These are phyloP conservation scores for Brachyalestes nurse DNA, from an alignment of 2,797 vertebrate genomes.

Conservation along the genomic window DNA sequence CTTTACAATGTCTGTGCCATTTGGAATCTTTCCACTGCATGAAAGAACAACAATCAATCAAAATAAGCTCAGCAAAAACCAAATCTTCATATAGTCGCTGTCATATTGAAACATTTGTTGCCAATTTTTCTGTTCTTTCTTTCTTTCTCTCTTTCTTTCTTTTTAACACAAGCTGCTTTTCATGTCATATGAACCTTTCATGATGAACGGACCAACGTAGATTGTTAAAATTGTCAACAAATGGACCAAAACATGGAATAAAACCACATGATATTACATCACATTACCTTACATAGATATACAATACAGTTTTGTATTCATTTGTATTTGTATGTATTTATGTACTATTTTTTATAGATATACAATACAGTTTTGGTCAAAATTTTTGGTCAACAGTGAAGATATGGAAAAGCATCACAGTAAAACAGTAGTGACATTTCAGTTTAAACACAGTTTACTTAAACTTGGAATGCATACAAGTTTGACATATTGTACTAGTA, in stretches of 20 bases:
- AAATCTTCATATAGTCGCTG: not conserved
- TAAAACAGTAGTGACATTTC: not conserved
- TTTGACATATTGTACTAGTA: not conserved
- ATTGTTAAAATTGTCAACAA: no score
- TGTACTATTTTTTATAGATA: no score
- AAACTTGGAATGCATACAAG: not conserved
- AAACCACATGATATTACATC: no score
- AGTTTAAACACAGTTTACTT: not conserved
- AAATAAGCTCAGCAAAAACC: not conserved
- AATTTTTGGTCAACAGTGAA: not conserved
- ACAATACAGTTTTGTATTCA: no score
- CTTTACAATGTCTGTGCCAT: constrained; percentile 82
- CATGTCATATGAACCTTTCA: not conserved
- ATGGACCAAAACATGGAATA: not conserved
- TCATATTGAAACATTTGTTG: not conserved
- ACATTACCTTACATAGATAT: no score
- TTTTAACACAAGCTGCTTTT: not conserved
- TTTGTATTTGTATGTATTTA: no score
- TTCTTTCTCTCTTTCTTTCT: no score
- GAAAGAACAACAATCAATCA: constrained; percentile 25
- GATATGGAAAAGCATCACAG: not conserved
- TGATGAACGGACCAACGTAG: not conserved
- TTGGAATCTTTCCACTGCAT: constrained; percentile 91
- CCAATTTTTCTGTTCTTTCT: not conserved
- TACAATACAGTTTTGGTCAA: no score